Evolutionary conservation across 2,888 invertebrate species (phyloP).

Genomic region (Cheiracanthium punctorium): DNA sequence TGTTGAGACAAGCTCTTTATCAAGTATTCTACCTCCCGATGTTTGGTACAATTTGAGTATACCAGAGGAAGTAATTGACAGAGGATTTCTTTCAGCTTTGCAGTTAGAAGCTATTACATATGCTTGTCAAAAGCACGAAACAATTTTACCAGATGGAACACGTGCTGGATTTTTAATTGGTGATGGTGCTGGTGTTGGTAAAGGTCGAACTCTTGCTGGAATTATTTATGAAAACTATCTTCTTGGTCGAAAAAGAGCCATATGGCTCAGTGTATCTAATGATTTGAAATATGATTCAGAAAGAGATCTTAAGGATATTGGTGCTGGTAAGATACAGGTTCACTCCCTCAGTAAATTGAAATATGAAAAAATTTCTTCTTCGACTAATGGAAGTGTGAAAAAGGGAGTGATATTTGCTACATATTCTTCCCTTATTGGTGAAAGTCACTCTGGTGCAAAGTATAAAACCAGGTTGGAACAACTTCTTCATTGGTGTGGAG

Average conservation of each 20-base stretch:
- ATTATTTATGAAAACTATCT: slow-evolving; percentile 98
- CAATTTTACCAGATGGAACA: slow-evolving; percentile 89
- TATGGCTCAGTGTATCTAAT: slow-evolving; percentile 99
- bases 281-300: slow-evolving; percentile 99
- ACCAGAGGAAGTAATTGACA: slow-evolving; percentile 88
- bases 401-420: slow-evolving; percentile 98
- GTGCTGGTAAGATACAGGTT: slow-evolving; percentile 91
- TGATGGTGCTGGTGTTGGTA: slow-evolving; percentile 98
- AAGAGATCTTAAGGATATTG: slow-evolving; percentile 95
- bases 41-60: slow-evolving; percentile 84
- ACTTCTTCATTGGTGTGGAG: slow-evolving; percentile 97
- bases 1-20: slow-evolving; percentile 97
- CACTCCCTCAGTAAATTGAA: slow-evolving; percentile 95
- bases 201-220: slow-evolving; percentile 97
- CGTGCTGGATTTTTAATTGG: slow-evolving; percentile 97
- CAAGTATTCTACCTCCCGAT: slow-evolving; percentile 95
- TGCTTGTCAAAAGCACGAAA: slow-evolving; percentile 95
- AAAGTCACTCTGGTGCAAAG: slow-evolving; percentile 91
- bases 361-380: slow-evolving; percentile 95
- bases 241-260: slow-evolving; percentile 93
- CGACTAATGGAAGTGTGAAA: slow-evolving; percentile 92
- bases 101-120: slow-evolving; percentile 98
- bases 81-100: slow-evolving; percentile 92
- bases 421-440: slow-evolving; percentile 98
- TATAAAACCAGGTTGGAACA: slow-evolving; percentile 96